Conservation (phyloP, 2,113 vertebrate genomes). For the Hydrochoerus hydrochaeris region DNA sequence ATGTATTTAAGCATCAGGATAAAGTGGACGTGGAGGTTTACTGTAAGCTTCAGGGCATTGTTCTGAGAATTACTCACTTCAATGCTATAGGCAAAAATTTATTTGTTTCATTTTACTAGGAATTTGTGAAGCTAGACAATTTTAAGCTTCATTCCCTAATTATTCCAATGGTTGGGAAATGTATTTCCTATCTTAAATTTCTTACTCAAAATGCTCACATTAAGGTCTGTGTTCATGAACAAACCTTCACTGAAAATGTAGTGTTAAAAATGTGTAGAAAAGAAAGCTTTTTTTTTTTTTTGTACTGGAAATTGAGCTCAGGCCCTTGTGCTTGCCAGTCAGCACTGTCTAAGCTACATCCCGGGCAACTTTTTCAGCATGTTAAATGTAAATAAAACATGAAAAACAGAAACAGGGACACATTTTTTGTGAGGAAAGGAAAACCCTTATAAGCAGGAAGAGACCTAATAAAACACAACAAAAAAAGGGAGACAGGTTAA, state of each 20-base stretch:
- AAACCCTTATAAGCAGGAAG: not conserved
- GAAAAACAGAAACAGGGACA: not conserved
- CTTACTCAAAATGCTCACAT: slow-evolving; percentile 11
- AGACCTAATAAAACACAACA: not conserved
- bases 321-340: too few species aligned
- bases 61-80: not conserved
- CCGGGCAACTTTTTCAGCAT: not conserved
- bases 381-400: not conserved
- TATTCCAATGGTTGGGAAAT: not conserved
- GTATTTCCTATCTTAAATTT: not conserved
- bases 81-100: not conserved
- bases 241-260: not conserved
- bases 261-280: not conserved
- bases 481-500: not conserved
- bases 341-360: not conserved
- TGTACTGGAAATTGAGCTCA: not conserved
- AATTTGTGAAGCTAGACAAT: not conserved
- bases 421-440: not conserved
- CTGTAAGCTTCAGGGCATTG: not conserved
- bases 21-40: not conserved
- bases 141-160: not conserved
- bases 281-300: not conserved
- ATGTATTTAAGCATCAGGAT: not conserved
- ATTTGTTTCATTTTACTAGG: not conserved
- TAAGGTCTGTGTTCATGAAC: not conserved